Evolutionary conservation across 2,888 invertebrate species (phyloP).

Genomic region (Mystacides longicornis): DNA sequence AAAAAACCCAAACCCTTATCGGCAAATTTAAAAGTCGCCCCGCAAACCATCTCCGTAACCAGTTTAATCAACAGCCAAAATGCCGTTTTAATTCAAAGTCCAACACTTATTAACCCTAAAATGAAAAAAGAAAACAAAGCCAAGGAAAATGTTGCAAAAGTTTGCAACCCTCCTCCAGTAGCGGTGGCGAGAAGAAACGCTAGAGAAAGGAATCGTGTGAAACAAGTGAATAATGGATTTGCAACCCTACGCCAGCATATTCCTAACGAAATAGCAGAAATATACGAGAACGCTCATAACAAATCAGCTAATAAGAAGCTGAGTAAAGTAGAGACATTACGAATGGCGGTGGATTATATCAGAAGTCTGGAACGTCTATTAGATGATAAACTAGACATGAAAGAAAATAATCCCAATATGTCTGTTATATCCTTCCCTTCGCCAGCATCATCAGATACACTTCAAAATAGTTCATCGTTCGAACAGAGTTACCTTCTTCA

Average conservation of each 20-base stretch:
- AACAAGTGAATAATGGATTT: conserved; percentile 88
- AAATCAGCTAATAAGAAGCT: conserved; percentile 67
- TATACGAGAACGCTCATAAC: conserved; percentile 59
- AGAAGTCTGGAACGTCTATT: conserved; percentile 70
- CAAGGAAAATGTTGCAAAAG: conserved; percentile 28
- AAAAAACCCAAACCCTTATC: conserved; percentile 39
- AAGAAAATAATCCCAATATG: conserved; percentile 40
- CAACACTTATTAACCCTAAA: conserved; percentile 35
- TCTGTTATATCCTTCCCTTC: conserved; percentile 47
- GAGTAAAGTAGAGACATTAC: conserved; percentile 81
- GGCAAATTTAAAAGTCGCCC: conserved; percentile 34
- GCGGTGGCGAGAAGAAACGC: conserved; percentile 87
- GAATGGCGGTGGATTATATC: conserved; percentile 89
- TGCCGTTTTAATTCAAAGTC: conserved; percentile 32
- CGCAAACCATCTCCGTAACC: conserved; percentile 40
- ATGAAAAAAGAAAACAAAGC: conserved; percentile 28
- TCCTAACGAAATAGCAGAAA: conserved; percentile 71
- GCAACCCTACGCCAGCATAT: conserved; percentile 82
- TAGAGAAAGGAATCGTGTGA: conserved; percentile 85
- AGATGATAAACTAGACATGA: conserved; percentile 49
- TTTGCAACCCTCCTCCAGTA: conserved; percentile 56
- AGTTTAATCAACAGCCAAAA: conserved; percentile 41
- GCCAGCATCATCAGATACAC: conserved; percentile 43
- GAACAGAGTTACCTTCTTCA: conserved; percentile 45
- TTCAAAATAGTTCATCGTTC: conserved; percentile 45